phyloP scores from a whole-genome alignment of 2,888 invertebrate species.

The Candidula unifasciata region DNA sequence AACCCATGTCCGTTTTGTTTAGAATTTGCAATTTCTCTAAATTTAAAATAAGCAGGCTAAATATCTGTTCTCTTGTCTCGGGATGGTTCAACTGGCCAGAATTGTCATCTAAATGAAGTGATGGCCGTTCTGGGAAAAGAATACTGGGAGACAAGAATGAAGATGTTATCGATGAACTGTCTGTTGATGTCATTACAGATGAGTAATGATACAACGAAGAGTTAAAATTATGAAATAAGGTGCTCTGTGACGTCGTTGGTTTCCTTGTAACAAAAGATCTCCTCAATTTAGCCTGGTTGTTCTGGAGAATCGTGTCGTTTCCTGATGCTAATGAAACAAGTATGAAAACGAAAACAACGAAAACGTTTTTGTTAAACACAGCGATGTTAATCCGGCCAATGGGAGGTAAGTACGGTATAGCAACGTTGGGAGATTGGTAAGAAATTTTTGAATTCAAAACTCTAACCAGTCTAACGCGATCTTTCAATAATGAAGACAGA shows the following conservation, averaged over 20 bases:
- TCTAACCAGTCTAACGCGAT: not conserved
- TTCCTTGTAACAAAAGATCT: too few relatives aligned
- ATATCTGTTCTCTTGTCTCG: constrained; percentile 26
- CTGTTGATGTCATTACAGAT: not conserved
- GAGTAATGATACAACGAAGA: too few relatives aligned
- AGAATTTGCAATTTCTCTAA: constrained; percentile 56
- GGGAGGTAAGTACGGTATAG: too few relatives aligned
- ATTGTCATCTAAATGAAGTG: not conserved
- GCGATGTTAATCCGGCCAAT: too few relatives aligned
- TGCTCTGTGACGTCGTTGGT: too few relatives aligned
- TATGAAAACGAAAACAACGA: too few relatives aligned
- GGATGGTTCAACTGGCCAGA: not conserved
- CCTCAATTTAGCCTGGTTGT: too few relatives aligned
- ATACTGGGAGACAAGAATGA: not conserved
- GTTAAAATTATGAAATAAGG: too few relatives aligned
- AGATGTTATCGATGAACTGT: not conserved
- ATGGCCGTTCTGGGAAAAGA: not conserved
- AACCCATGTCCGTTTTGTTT: constrained; percentile 2
- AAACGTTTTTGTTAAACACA: too few relatives aligned
- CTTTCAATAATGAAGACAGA: not conserved
- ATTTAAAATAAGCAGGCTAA: constrained; percentile 51
- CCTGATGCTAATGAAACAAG: too few relatives aligned
- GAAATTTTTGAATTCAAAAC: not conserved
- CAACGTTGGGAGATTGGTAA: not conserved
- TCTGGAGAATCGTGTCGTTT: too few relatives aligned